phyloP scores from a whole-genome alignment of 2,113 vertebrate species.

The Eulacestoma nigropectus region DNA sequence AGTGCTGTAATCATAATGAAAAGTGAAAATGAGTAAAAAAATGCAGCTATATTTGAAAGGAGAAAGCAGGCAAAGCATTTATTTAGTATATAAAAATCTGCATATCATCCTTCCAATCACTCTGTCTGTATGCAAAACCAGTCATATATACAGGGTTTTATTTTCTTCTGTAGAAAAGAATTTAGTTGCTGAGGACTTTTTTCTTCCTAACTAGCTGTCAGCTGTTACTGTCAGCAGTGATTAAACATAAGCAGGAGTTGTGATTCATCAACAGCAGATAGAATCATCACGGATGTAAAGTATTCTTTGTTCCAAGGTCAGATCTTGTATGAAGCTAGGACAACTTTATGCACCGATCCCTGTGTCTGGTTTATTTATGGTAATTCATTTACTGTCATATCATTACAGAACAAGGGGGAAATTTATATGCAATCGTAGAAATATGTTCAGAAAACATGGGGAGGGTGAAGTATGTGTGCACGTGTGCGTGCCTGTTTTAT shows the following conservation, averaged over 20 bases:
- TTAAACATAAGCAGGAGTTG: constrained; percentile 70
- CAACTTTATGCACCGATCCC: constrained; percentile 37
- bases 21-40: constrained; percentile 5
- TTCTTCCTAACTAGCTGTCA: constrained; percentile 65
- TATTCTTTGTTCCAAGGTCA: constrained; percentile 65
- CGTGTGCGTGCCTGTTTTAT: not conserved
- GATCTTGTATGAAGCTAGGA: constrained; percentile 41
- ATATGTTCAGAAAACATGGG: not conserved
- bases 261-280: constrained; percentile 70
- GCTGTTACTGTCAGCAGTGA: constrained; percentile 68
- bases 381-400: constrained; percentile 49
- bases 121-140: constrained; percentile 37
- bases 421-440: constrained; percentile 12
- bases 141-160: not conserved
- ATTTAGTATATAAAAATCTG: constrained; percentile 23
- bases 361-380: constrained; percentile 40
- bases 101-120: constrained; percentile 30
- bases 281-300: constrained; percentile 59
- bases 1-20: not conserved
- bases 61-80: not conserved
- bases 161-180: constrained; percentile 7
- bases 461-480: not conserved
- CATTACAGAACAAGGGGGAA: constrained; percentile 23
- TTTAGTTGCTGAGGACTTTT: constrained; percentile 23
- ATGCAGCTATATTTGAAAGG: not conserved